Conservation (phyloP, 2,888 invertebrate species). For the Mesorhabditis belari region DNA sequence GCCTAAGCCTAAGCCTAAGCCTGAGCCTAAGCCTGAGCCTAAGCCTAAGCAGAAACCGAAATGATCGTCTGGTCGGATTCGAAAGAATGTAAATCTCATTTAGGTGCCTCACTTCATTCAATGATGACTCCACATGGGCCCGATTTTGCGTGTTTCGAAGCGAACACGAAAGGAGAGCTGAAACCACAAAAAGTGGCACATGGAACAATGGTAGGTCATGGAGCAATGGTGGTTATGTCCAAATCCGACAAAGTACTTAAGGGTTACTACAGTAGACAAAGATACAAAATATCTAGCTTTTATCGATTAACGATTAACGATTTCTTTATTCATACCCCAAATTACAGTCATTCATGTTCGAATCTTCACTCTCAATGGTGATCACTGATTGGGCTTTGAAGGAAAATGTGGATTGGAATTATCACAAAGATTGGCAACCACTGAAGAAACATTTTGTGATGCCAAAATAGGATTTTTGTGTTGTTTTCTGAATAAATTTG, state of each 20-base stretch:
- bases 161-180: slow-evolving; percentile 68
- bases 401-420: slow-evolving; percentile 75
- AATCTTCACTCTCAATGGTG: slow-evolving; percentile 80
- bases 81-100: not conserved
- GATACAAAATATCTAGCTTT: too few species aligned
- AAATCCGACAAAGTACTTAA: slow-evolving; percentile 2
- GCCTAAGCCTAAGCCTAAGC: too few species aligned
- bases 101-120: slow-evolving; percentile 63
- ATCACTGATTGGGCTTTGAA: slow-evolving; percentile 84
- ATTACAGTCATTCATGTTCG: slow-evolving; percentile 91
- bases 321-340: not conserved
- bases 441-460: slow-evolving; percentile 76
- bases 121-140: slow-evolving; percentile 98
- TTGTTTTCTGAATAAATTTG: too few species aligned
- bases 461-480: too few species aligned
- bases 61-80: too few species aligned
- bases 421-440: slow-evolving; percentile 85
- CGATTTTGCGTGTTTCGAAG: slow-evolving; percentile 77
- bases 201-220: slow-evolving; percentile 71
- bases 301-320: not conserved
- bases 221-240: not conserved
- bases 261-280: too few species aligned
- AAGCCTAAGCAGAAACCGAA: too few species aligned
- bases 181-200: slow-evolving; percentile 77
- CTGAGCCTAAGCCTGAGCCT: too few species aligned